Evolutionary conservation across 2,888 invertebrate genomes (phyloP), one percentile per base, ranked within the genome.

Genomic region (Scaptomyza flava): DNA sequence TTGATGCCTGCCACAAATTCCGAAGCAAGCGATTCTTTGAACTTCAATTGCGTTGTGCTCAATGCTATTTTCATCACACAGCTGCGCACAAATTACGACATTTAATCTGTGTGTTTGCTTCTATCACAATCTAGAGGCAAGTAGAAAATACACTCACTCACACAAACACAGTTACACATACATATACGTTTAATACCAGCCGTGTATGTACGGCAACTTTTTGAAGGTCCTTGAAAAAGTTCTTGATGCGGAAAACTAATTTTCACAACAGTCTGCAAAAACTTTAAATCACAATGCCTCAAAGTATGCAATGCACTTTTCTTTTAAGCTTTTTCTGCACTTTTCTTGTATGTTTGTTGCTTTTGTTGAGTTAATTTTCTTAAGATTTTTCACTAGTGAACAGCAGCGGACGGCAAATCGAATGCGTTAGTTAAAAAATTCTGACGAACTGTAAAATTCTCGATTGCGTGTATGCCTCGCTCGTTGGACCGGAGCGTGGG

Each of bases 211-310:
- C 56, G 65, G 60, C 54, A 30, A 62, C 43, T 58, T 74, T 76
- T 64, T 69, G 67, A 71, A 78, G 78, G 87, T 87, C 83, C 87
- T 84, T 84, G 83, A 79, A 81, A 82, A 86, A 70, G 52, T 73
- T 67, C 47, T 45, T 48, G 31, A 50, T 66, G 78, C 59, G 60
- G 51, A 45, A 62, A 64, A 75, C 42, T 64, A 43, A 51, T 56
- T 65, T 67, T 45, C 43, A 51, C 42, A 57, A 63, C 33, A 69
- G 59, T 59, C 31, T 31, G 36, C 14, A 48, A 58, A 42, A 27
- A 27, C 42, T 52, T 33, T 38, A 23, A 34, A 23, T 33, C 47
- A 45, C 65, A 62, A 31, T 68, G 68, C 82, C 82, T 48, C 14
- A 48, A 63, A 68, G 59, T 82, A 80, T 82, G 82, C 81, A 77